phyloP scores from a whole-genome alignment of 2,888 invertebrate genomes.

The Amblyjoppa proteus region DNA sequence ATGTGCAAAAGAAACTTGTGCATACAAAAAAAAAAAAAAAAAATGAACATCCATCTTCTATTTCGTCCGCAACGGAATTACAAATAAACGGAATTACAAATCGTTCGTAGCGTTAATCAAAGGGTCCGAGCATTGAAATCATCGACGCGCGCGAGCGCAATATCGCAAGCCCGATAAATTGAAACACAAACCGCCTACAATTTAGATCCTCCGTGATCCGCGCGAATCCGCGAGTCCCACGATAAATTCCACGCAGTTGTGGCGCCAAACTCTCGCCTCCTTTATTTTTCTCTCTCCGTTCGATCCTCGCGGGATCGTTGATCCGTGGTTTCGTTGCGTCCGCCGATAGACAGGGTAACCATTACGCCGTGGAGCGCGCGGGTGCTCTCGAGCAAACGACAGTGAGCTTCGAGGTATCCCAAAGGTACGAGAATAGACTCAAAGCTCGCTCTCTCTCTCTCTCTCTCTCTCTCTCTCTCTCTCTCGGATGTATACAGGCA shows the following conservation, averaged over 20 bases:
- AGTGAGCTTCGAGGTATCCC: conserved; percentile 29
- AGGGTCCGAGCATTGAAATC: too few relatives aligned
- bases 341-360: conserved; percentile 60
- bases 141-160: too few relatives aligned
- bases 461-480: too few relatives aligned
- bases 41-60: too few relatives aligned
- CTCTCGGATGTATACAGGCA: conserved; percentile 12
- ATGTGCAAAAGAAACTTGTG: too few relatives aligned
- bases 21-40: too few relatives aligned
- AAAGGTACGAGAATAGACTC: conserved; percentile 38
- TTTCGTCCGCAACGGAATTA: too few relatives aligned
- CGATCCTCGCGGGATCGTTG: conserved; percentile 49
- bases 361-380: conserved; percentile 47
- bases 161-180: too few relatives aligned
- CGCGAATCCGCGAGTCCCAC: conserved; percentile 26
- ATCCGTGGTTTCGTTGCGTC: conserved; percentile 59
- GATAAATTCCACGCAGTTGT: conserved; percentile 26
- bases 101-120: too few relatives aligned
- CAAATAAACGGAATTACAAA: too few relatives aligned
- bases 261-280: conserved; percentile 5
- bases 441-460: conserved; percentile 27
- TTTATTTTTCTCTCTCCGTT: conserved; percentile 1
- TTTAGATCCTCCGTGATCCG: neutral
- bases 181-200: neutral
- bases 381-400: conserved; percentile 40